Evolutionary conservation across 2,113 vertebrate species (phyloP).

Genomic region (Ardeotis arabs): DNA sequence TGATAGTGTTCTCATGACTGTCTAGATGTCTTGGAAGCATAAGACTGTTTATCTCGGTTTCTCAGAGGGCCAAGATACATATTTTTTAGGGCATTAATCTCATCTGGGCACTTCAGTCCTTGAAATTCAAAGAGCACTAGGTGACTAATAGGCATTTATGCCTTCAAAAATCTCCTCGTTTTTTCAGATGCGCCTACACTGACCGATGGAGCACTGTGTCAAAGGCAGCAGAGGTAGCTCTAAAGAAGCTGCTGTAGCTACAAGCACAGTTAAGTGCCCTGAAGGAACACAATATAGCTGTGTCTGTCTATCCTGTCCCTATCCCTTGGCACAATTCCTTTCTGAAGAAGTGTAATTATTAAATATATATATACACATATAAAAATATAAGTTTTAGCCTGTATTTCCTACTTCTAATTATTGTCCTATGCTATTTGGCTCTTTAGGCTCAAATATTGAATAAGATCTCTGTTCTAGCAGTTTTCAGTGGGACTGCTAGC

Average conservation of each 20-base stretch:
- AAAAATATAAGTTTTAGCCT: no score
- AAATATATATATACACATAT: background rate
- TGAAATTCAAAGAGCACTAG: background rate
- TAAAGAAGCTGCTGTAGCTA: background rate
- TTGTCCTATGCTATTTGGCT: no score
- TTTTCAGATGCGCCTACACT: background rate
- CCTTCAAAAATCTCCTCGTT: background rate
- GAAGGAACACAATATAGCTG: background rate
- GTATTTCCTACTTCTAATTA: no score
- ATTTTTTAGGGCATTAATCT: background rate
- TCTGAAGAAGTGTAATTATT: background rate
- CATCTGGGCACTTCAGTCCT: background rate
- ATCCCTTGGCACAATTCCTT: background rate
- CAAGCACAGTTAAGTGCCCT: background rate
- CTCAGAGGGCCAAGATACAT: background rate
- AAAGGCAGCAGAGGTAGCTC: background rate
- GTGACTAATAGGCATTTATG: background rate
- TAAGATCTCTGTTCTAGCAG: no score
- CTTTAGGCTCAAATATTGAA: no score
- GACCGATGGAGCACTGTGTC: background rate
- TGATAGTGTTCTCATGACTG: background rate
- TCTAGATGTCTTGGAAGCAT: background rate
- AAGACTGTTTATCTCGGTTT: background rate
- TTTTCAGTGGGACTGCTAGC: no score
- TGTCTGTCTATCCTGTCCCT: background rate